Evolutionary conservation across 2,113 vertebrate species (phyloP), one percentile per base, ranked within the genome.

Genomic region (Porphyrio hochstetteri): DNA sequence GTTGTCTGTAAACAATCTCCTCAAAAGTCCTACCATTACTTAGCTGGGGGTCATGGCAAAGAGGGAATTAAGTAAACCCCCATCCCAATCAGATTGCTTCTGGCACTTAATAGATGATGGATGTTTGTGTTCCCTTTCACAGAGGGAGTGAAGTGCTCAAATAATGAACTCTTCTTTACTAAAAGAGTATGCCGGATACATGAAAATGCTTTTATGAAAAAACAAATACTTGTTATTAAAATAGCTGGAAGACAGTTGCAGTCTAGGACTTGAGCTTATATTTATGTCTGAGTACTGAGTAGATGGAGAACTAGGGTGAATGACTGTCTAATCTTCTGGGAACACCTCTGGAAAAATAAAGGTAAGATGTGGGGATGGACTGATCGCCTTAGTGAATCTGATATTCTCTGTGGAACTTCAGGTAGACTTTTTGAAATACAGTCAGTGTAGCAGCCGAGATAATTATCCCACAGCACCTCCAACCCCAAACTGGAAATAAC

Each of bases 161-260:
- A 76, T 91, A 91, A 92, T 82, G 63, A 96, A 11, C 59, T 82
- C 14, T 86, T 96, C 76, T 90, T 88, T 91, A 76, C 71, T 95
- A 74, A 93, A 83, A 88, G 90, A 57, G 33, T 86, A 92, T 40
- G 25, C 7, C 56, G 79, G 59, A 59, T 77, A 88, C 81, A 88
- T 82, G 29, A 81, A 96, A 96, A 17, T 90, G 61, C 82, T 97
- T 97, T 93, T 60, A 86, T 92, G 71, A 52, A 74, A 96, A 96
- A 94, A 59, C 12, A 92, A 79, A 53, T 63, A 56, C 21, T 96
- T 82, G 13, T 74, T 91, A 60, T 79, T 87, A 93, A 97, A 96
- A 95, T 78, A 94, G 55, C 40, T 83, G 52, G 33, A 50, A 96
- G 55, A 72, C 82, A 24, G 59, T 72, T 85, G 23, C 6, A 56